Evolutionary conservation across 2,888 invertebrate genomes (phyloP), one percentile per base, ranked within the genome.

Genomic region (Aquatica leii): DNA sequence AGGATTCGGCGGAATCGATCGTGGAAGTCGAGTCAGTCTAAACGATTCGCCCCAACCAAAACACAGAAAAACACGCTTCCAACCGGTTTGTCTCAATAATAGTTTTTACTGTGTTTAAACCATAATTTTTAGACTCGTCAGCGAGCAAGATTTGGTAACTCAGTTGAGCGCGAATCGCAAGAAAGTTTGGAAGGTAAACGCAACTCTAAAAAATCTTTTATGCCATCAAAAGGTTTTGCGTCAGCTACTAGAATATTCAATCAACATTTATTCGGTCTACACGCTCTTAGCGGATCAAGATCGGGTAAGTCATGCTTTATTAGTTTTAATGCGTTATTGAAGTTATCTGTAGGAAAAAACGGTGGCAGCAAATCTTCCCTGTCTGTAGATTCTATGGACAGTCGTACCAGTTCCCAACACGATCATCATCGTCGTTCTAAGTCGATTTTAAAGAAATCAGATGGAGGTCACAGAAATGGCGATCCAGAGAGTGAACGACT

Each of bases 1-100:
- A 43, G 84, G 83, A 37, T 80, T 84, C 66, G 82, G 84, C 2
- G 80, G 80, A 18, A 61, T 78, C 31, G 81, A 80, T 80, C 84
- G 81, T 77, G 82, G 77, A 78, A 87, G 77, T 81, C 83, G 83
- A 62, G 85, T 87, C 65, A 87, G 87, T 77, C 82, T 88, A 65
- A 88, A 88, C 77, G 90, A 90, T 75, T 84, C 87, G 53, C 85
- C 87, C 68, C 81, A 87, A 82, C 92, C 93, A 77, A 93, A 92
- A 82, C 93, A 93, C 82, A 88, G 93, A 77, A 93, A 93, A 84
- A 92, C 93, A 71, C 88, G 94, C 74, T 92, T 94, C 82, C 93
- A 92, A 82, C 92, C 93, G 87, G 90, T 21, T 18, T 15, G 41
- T 43, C 14, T 43, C 2, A 14, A 3, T 14, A 43, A 8, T 14